phyloP scores from a whole-genome alignment of 2,113 vertebrate species.

The Rhea americana region DNA sequence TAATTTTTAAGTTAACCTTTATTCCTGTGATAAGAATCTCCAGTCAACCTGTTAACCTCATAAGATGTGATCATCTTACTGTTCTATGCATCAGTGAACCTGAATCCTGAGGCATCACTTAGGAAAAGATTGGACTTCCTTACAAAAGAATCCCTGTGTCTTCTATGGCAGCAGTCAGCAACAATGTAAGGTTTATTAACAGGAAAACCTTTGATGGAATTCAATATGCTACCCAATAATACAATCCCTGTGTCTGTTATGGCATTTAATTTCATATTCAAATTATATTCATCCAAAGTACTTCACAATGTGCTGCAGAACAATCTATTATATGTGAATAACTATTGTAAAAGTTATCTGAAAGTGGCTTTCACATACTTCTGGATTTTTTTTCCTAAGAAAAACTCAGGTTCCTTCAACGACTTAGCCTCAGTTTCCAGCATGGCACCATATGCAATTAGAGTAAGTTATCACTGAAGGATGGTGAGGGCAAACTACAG shows the following conservation, averaged over 20 bases:
- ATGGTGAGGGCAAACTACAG: background rate
- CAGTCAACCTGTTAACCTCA: background rate
- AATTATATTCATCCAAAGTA: background rate
- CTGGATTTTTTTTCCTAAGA: background rate
- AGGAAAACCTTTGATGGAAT: conserved; percentile 28
- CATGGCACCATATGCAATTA: background rate
- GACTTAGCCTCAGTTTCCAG: background rate
- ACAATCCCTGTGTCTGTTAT: background rate
- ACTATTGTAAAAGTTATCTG: background rate
- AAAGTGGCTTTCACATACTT: background rate
- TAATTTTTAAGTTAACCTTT: conserved; percentile 29
- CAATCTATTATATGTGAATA: background rate
- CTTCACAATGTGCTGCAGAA: background rate
- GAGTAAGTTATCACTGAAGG: background rate
- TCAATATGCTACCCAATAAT: background rate
- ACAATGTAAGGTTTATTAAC: background rate
- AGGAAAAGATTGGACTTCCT: background rate
- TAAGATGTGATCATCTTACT: background rate
- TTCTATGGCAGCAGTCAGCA: conserved; percentile 3
- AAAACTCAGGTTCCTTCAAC: background rate
- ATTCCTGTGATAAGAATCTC: background rate
- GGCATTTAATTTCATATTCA: conserved; percentile 19
- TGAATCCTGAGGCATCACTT: background rate
- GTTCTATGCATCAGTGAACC: background rate
- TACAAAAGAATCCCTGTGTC: background rate